Percentiles rank a stretch among this genome's conserved stretches.
Evolutionary conservation across 2,888 invertebrate genomes (phyloP).

Genomic region (Thumatha senex): DNA sequence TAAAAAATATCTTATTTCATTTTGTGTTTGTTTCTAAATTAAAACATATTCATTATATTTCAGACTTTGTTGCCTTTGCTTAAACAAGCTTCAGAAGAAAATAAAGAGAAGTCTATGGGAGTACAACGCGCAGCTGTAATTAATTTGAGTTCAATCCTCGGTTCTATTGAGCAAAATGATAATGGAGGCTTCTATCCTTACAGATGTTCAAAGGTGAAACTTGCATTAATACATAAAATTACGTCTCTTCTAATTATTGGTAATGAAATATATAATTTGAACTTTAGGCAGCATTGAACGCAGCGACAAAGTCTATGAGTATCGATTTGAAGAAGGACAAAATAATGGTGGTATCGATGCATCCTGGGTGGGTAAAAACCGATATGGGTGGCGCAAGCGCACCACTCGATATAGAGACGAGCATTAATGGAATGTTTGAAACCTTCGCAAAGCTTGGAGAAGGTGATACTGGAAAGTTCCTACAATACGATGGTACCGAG

Average conservation of each 20-base stretch:
- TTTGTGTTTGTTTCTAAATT: no score
- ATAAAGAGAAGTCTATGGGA: conserved; percentile 81
- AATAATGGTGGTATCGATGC: conserved; percentile 89
- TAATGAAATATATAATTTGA: background rate
- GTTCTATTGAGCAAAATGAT: conserved; percentile 89
- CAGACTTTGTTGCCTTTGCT: conserved; percentile 89
- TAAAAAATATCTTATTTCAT: no score
- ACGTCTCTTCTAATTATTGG: no score
- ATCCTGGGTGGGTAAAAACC: conserved; percentile 97
- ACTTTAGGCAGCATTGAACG: conserved; percentile 91
- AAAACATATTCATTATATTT: conserved; percentile 19
- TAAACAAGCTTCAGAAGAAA: conserved; percentile 86
- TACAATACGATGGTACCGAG: conserved; percentile 89
- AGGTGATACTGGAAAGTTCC: conserved; percentile 88
- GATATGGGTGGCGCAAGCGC: conserved; percentile 94
- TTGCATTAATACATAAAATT: background rate
- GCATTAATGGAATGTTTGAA: conserved; percentile 86
- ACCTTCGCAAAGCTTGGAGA: conserved; percentile 86
- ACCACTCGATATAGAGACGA: conserved; percentile 87
- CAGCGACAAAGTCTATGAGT: conserved; percentile 93
- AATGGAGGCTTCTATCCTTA: conserved; percentile 93
- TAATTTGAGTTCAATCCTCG: conserved; percentile 92
- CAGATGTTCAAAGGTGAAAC: conserved; percentile 91
- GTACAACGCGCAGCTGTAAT: conserved; percentile 87
- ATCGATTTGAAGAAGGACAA: conserved; percentile 89